Evolutionary conservation across 2,888 invertebrate genomes (phyloP), one percentile per base, ranked within the genome.

Genomic region (Odontothrips loti): DNA sequence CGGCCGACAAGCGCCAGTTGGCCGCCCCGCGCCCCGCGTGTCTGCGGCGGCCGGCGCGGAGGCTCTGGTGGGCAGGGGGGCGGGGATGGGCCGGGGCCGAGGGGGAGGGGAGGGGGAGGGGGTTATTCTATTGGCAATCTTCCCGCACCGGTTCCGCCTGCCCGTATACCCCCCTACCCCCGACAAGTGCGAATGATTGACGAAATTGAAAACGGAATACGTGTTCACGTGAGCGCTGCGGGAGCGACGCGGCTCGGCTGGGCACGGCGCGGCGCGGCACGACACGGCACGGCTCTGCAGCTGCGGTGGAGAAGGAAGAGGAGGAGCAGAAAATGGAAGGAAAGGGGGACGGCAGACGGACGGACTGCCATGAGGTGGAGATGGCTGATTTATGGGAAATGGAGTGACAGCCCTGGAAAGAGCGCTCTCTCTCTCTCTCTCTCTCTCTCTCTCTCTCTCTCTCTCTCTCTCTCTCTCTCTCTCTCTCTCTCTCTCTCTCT

Each of bases 191-290:
- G 68, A 27, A 75, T 75, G 68, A 75, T 75, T 75, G 68, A 75
- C 68, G 68, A 75, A 75, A 75, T 75, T 75, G 68, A 75, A 75
- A 27, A 75, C 68, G 68, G 68, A 75, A 75, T 75, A 75, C 68
- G 68, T 75, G 68, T 75, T 75, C 68, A 75, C 68, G 68, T 75
- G 27, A 23, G 68, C n/a, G 68, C 68, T 27, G 68, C 68, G 68
- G 68, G 23, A 27, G 68, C 11, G 68, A 23, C 68, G 23, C 11
- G 58, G 58, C 20, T 11, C 23, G 27, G 68, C 23, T n/a, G 23
- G 27, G 58, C 20, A 6, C n/a, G n/a, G 68, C 68, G 68, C 9
- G 63, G 63, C 63, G 20, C 9, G 58, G 58, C 20, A 27, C 23
- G 27, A 27, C 23, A 27, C 23, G 27, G 23, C n/a, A 4, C 23